phyloP scores from a whole-genome alignment of 2,888 invertebrate genomes.

The Meghimatium bilineatum region DNA sequence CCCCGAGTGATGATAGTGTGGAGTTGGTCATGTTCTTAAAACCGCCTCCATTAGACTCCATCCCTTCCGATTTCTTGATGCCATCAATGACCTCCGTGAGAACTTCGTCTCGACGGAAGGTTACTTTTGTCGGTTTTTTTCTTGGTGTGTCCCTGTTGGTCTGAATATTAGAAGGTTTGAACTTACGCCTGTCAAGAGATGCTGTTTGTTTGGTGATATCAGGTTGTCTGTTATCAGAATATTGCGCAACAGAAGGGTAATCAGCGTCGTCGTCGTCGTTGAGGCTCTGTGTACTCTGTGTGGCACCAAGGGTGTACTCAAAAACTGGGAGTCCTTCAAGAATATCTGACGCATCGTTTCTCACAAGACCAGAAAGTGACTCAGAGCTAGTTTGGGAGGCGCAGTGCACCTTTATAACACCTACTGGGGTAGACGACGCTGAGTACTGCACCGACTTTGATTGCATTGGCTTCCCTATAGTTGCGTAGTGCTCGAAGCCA shows the following conservation, averaged over 20 bases:
- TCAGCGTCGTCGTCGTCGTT: not conserved
- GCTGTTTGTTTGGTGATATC: conserved; percentile 38
- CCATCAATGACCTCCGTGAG: conserved; percentile 46
- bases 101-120: conserved; percentile 41
- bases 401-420: conserved; percentile 30
- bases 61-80: conserved; percentile 23
- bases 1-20: conserved; percentile 46
- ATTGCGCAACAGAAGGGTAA: not conserved
- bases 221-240: conserved; percentile 31
- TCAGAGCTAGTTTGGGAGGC: conserved; percentile 44
- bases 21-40: conserved; percentile 44
- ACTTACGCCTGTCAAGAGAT: conserved; percentile 36
- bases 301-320: conserved; percentile 44
- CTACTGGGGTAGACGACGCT: not conserved
- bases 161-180: not conserved
- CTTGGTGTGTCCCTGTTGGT: not conserved
- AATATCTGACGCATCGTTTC: conserved; percentile 40
- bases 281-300: conserved; percentile 21
- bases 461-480: conserved; percentile 24
- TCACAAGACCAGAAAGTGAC: conserved; percentile 23
- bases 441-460: conserved; percentile 16
- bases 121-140: conserved; percentile 42
- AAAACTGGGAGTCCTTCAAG: conserved; percentile 44
- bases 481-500: not conserved
- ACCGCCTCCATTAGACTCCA: conserved; percentile 30